Evolutionary conservation across 2,113 vertebrate genomes (phyloP).

Genomic region (Pao palembangensis): DNA sequence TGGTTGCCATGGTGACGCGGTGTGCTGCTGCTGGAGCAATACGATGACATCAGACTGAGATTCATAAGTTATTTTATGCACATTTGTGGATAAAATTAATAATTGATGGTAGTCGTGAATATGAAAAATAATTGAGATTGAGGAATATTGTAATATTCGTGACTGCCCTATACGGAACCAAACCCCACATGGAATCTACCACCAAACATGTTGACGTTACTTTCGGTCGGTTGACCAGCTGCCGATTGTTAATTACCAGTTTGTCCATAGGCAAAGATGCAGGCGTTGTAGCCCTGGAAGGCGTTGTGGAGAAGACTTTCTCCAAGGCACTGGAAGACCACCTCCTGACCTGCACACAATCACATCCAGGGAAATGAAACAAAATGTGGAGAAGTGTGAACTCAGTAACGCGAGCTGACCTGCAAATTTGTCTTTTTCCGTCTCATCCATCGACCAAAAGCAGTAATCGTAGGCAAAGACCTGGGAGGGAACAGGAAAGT

Average conservation of each 20-base stretch:
- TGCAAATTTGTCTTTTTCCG: conserved; percentile 88
- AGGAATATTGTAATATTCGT: too few relatives aligned
- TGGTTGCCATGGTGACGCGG: too few relatives aligned
- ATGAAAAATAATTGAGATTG: too few relatives aligned
- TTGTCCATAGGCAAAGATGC: conserved; percentile 97
- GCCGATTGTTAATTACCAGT: conserved; percentile 76
- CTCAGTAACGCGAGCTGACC: conserved; percentile 66
- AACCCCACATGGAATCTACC: too few relatives aligned
- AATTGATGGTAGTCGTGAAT: too few relatives aligned
- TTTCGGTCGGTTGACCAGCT: too few relatives aligned
- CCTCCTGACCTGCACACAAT: conserved; percentile 85
- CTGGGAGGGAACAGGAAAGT: conserved; percentile 55
- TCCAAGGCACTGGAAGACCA: conserved; percentile 97
- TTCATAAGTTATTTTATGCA: too few relatives aligned
- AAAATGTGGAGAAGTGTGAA: not conserved
- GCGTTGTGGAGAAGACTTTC: conserved; percentile 95
- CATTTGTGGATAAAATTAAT: too few relatives aligned
- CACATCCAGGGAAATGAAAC: not conserved
- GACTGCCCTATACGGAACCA: too few relatives aligned
- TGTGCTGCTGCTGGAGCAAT: too few relatives aligned
- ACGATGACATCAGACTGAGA: too few relatives aligned
- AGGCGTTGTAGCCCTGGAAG: conserved; percentile 96
- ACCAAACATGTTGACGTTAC: too few relatives aligned
- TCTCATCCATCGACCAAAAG: conserved; percentile 98
- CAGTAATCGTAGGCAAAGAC: conserved; percentile 97